Base-by-base conservation (phyloP, 2,113 vertebrate species). In the Chaenocephalus aceratus region DNA sequence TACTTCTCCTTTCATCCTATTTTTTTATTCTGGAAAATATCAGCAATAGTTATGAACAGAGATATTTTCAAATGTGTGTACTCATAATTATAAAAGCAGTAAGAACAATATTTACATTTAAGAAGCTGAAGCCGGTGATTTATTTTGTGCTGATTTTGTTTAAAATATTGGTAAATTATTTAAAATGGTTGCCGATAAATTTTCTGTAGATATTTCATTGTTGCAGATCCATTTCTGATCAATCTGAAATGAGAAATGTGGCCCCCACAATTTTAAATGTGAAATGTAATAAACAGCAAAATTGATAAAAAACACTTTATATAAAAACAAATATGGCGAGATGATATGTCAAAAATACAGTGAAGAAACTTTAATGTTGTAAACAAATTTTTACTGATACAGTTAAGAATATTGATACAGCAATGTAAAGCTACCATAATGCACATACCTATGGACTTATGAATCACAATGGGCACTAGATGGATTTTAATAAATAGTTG, bases 401-500 rank as follows among this genome's bases (percentile, higher is more conserved):
- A 96, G 95, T 96, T 96, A 91, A 94, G 97, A 96, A 97, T 97
- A 97, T 96, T 96, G 95, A 97, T 96, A 97, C 96, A 96, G 88
- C 96, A 96, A 96, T 96, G 96, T 96, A 95, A 97, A 97, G 96
- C 97, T 97, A 98, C 96, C 76, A 94, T 96, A 96, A 96, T 96
- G 96, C 96, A 97, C 96, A 96, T 93, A 96, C 93, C 95, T 95
- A 96, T 93, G 92, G 95, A 97, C 94, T 93, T 94, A 96, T 96
- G 95, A 95, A 92, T 96, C 95, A 96, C 93, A 94, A 96, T 96
- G 97, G 97, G 96, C 97, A 97, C 93, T 92, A 96, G 93, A 96
- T 96, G 97, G 95, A 93, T 96, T 96, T 97, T 96, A 99, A 99
- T 99, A 99, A 99, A 99, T 98, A 97, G 95, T 94, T 96, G 96